Percentiles rank a stretch among this genome's conserved stretches.
phyloP scores from a whole-genome alignment of 1,140 invertebrate species.

The Tetramorium parvispinum region DNA sequence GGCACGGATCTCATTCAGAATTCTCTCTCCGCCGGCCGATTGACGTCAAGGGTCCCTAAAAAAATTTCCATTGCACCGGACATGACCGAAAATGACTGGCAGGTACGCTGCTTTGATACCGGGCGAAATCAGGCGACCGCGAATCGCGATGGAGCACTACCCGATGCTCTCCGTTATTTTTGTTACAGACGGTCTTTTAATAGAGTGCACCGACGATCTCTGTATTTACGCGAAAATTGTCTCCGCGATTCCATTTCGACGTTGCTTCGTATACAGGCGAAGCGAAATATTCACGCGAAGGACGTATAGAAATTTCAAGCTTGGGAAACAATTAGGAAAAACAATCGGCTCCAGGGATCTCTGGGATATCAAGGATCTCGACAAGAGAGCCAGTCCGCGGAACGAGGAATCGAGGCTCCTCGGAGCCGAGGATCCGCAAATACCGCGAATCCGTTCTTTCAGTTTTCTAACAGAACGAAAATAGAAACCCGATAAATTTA shows the following conservation, averaged over 20 bases:
- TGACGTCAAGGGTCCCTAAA: conserved; percentile 35
- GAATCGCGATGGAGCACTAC: conserved; percentile 22
- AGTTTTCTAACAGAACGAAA: not conserved
- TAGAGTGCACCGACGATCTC: conserved; percentile 21
- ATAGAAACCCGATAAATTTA: not conserved
- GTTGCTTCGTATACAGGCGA: not conserved
- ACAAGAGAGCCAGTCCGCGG: not conserved
- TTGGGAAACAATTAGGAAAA: not conserved
- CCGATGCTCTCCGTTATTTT: conserved; percentile 39
- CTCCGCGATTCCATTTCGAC: not conserved
- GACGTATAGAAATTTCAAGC: not conserved
- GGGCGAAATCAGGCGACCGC: conserved; percentile 36
- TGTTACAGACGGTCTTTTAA: conserved; percentile 37
- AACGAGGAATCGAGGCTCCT: not conserved
- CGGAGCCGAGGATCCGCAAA: not conserved
- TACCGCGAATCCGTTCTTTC: not conserved
- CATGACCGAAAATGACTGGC: conserved; percentile 25
- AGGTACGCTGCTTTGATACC: not conserved
- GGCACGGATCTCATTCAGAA: conserved; percentile 11
- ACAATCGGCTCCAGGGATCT: not conserved
- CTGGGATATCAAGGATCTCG: not conserved
- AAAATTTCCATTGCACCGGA: conserved; percentile 11
- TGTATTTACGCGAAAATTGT: not conserved
- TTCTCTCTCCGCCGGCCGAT: not conserved
- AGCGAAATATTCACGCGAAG: not conserved